Evolutionary conservation across 2,113 vertebrate genomes (phyloP), one percentile per base, ranked within the genome.

Genomic region (Spea bombifrons): DNA sequence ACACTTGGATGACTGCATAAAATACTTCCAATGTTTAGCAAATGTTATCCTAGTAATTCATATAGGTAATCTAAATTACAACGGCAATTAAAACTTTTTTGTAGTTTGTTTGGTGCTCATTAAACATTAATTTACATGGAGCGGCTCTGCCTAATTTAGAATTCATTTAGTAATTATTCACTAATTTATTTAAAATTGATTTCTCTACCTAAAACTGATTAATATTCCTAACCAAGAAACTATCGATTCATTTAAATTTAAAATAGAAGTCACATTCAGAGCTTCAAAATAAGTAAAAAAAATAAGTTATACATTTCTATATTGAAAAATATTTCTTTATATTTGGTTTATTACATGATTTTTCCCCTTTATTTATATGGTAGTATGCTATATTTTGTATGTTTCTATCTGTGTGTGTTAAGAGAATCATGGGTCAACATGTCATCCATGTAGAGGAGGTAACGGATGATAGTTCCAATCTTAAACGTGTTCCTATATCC

Each of bases 131-230:
- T 77, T 77, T 77, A 69, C 67, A 63, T 55, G 43, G 66, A 61
- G 53, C 66, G 70, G 75, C 66, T 77, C 50, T 77, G 59, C 66
- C 55, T 70, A 70, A 77, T 77, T 77, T 77, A 70, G 68, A 77
- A 77, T 77, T 77, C 75, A 77, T 61, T 55, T 70, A 57, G 75
- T 70, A 77, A 70, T 77, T 77, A 70, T 77, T 77, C 67, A 77
- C 75, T 77, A 66, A 70, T 77, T 77, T 63, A 77, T 77, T 70
- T 77, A 77, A 77, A 77, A 77, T 77, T 70, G 75, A 77, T 77
- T 77, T 77, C 52, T 70, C 66, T 70, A 61, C 75, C 53, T 61
- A 70, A 77, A 70, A 77, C 53, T 77, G 66, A 77, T 77, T 70
- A 77, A 77, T 77, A 70, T 77, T 77, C 75, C 16, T 77, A 70